These are phyloP conservation scores for Lasioglossum lativentre DNA, from an alignment of 2,888 invertebrate species.

Conservation along the genomic window DNA sequence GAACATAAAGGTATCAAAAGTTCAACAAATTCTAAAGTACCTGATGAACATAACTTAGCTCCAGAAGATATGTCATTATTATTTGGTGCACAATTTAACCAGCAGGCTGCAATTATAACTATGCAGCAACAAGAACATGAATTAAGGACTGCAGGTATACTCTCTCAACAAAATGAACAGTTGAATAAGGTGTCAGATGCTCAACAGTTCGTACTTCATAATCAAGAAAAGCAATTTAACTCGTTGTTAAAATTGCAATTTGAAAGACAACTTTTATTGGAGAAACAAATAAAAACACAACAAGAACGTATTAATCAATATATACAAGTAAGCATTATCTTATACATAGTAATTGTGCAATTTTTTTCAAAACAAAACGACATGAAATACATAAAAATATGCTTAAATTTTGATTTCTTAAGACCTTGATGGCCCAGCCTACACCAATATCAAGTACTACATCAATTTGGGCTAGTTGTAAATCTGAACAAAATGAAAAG, in stretches of 20 bases:
- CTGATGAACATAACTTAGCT: background rate
- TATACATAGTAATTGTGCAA: background rate
- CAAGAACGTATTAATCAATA: conserved; percentile 79
- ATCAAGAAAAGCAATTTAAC: conserved; percentile 80
- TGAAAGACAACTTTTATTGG: conserved; percentile 77
- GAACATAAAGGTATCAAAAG: conserved; percentile 7
- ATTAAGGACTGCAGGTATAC: conserved; percentile 72
- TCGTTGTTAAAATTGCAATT: conserved; percentile 76
- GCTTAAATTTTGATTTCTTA: conserved; percentile 30
- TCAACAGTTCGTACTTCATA: conserved; percentile 73
- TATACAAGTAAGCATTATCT: conserved; percentile 74
- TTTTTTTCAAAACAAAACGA: conserved; percentile 6
- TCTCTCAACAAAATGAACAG: conserved; percentile 79
- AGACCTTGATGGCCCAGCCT: conserved; percentile 78
- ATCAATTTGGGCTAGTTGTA: conserved; percentile 32
- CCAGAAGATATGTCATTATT: conserved; percentile 69
- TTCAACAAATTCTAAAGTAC: conserved; percentile 1
- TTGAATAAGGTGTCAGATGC: conserved; percentile 72
- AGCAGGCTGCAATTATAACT: conserved; percentile 75
- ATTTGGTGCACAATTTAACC: conserved; percentile 76
- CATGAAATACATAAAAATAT: conserved; percentile 14
- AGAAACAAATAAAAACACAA: conserved; percentile 80
- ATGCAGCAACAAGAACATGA: conserved; percentile 81
- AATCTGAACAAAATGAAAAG: conserved; percentile 36
- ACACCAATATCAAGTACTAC: conserved; percentile 60